Base-by-base conservation (phyloP, 2,888 invertebrate genomes). In the Caprella mutica region DNA sequence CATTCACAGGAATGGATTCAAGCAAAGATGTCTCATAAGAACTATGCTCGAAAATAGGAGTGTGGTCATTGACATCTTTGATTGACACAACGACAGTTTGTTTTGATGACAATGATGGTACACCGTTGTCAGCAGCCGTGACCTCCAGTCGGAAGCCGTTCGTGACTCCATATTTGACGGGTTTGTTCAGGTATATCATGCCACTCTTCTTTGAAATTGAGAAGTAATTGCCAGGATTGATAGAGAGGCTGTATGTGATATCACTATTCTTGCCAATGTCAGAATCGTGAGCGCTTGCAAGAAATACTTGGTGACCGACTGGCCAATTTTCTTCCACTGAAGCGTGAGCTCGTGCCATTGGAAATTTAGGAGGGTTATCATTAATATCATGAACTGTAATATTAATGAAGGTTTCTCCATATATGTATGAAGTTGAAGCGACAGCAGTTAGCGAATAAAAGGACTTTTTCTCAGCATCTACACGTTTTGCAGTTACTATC, bases 31-130 rank as follows among this genome's bases (percentile, higher is more conserved):
- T 89, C 76, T 94, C 93, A 72, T 93, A 94, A 17, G 86, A 87
- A 1, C 86, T 85, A 67, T 89, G 84, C 71, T 88, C 86, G 73
- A 96, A 96, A 2, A 89, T 85, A 9, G 94, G 94, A 1, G 92
- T 92, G 70, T 94, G 92, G 73, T 94, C 91, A 72, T 96, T 96
- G 2, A 93, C 89, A 72, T 94, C 93, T 68, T 83, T 82, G 59
- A 92, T 79, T 23, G 80, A 79, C 40, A 86, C 79, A 27, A 80
- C 77, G 43, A 90, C 79, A 6, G 80, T 77, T 68, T 87, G 83
- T 68, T 83, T 85, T 0, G 87, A 83, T 19, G 84, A 81, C 50
- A 90, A 75, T 1, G 69, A 65, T 8, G 84, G 75, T 59, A 76
- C 78, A 5, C 90, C 91, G 53, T 84, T 83, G 73, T 92, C 92